phyloP scores from a whole-genome alignment of 2,888 invertebrate species.

The Hybos culiciformis region DNA sequence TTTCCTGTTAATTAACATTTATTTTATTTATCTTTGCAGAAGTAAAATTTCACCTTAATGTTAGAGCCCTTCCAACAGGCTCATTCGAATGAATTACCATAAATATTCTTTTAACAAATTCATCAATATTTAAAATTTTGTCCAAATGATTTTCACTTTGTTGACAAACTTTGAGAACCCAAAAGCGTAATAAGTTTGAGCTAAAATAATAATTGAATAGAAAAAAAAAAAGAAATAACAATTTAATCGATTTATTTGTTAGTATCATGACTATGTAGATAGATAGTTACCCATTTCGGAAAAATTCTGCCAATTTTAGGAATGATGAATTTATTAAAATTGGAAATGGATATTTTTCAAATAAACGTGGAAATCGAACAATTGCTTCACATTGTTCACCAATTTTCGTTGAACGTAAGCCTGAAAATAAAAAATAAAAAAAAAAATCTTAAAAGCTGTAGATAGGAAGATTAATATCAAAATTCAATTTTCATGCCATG shows the following conservation, averaged over 20 bases:
- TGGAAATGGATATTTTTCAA: constrained; percentile 96
- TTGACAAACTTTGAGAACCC: constrained; percentile 84
- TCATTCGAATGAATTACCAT: constrained; percentile 95
- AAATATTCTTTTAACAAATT: constrained; percentile 78
- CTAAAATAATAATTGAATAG: constrained; percentile 33
- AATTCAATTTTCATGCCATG: too few species aligned
- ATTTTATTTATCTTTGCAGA: too few species aligned
- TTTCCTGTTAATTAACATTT: not conserved
- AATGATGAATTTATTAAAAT: constrained; percentile 94
- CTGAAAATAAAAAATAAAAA: constrained; percentile 39
- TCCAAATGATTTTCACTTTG: constrained; percentile 93
- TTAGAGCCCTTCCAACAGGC: constrained; percentile 84
- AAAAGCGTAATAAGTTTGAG: constrained; percentile 81
- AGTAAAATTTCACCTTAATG: constrained; percentile 38
- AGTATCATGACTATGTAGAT: not conserved
- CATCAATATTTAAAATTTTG: constrained; percentile 90
- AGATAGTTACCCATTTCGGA: constrained; percentile 44
- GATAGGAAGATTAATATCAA: too few species aligned
- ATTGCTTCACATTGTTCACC: constrained; percentile 97
- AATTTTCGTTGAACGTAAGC: constrained; percentile 75
- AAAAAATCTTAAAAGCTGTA: too few species aligned
- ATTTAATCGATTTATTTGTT: not conserved
- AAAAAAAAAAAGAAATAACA: not conserved
- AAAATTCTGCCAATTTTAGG: constrained; percentile 87
- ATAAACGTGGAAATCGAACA: constrained; percentile 83